These are phyloP conservation scores for Gambusia holbrooki DNA, from an alignment of 2,113 vertebrate genomes.

Conservation along the genomic window DNA sequence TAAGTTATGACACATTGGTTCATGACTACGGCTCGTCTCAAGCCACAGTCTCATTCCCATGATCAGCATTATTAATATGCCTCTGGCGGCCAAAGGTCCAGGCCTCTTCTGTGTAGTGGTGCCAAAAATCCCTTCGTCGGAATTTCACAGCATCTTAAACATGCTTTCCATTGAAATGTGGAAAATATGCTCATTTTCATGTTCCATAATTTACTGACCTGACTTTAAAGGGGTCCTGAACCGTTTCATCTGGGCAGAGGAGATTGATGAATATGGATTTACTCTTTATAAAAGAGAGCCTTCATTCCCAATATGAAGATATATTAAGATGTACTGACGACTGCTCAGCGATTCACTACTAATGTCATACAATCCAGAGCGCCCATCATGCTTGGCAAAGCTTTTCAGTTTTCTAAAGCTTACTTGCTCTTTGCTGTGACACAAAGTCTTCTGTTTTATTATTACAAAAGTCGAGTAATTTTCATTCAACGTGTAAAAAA, in stretches of 20 bases:
- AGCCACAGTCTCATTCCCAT: slow-evolving; percentile 67
- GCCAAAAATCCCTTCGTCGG: slow-evolving; percentile 69
- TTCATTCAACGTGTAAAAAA: slow-evolving; percentile 28
- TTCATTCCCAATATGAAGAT: slow-evolving; percentile 46
- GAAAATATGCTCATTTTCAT: slow-evolving; percentile 67
- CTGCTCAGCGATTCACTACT: slow-evolving; percentile 43
- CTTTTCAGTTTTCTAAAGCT: slow-evolving; percentile 7
- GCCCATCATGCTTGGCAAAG: slow-evolving; percentile 40
- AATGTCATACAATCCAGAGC: slow-evolving; percentile 43
- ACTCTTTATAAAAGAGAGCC: slow-evolving; percentile 25
- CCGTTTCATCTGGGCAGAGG: slow-evolving; percentile 23
- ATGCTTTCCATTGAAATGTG: slow-evolving; percentile 60
- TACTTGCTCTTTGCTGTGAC: slow-evolving; percentile 6
- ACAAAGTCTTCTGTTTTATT: slow-evolving; percentile 32
- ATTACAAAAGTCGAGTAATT: slow-evolving; percentile 38
- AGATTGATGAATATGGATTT: slow-evolving; percentile 62
- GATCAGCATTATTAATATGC: slow-evolving; percentile 75
- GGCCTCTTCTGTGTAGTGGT: slow-evolving; percentile 63
- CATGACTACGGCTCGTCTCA: slow-evolving; percentile 66
- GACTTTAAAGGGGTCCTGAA: slow-evolving; percentile 35
- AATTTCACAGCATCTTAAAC: slow-evolving; percentile 77
- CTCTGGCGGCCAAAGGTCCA: slow-evolving; percentile 68
- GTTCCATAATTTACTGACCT: slow-evolving; percentile 60
- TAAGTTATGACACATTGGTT: slow-evolving; percentile 76
- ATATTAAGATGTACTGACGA: slow-evolving; percentile 44